phyloP scores from a whole-genome alignment of 2,888 invertebrate species.

The Ctenicera cuprea region DNA sequence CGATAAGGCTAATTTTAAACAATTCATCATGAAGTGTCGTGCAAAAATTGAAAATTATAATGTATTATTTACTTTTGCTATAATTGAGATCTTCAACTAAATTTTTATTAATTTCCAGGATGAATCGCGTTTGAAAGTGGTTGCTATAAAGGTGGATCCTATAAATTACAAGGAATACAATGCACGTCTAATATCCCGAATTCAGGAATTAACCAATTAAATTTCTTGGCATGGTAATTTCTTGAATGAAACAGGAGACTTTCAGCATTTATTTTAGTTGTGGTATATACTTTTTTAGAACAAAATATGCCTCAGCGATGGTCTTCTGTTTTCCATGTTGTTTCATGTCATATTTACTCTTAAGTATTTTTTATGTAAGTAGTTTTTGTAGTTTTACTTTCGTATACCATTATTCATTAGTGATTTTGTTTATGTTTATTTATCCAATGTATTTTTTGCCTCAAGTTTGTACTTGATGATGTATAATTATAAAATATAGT shows the following conservation, averaged over 20 bases:
- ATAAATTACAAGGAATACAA: conserved; percentile 88
- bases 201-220: conserved; percentile 51
- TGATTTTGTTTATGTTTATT: not conserved
- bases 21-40: conserved; percentile 88
- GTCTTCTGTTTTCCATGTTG: too few species aligned
- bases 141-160: conserved; percentile 81
- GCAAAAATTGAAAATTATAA: conserved; percentile 94
- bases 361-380: too few species aligned
- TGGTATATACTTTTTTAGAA: too few species aligned
- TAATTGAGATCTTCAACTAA: not conserved
- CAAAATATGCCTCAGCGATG: too few species aligned
- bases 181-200: conserved; percentile 76
- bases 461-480: not conserved
- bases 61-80: conserved; percentile 72
- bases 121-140: conserved; percentile 86
- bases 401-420: too few species aligned
- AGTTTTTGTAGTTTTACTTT: too few species aligned
- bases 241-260: too few species aligned
- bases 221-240: not conserved
- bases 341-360: too few species aligned
- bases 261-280: too few species aligned
- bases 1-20: conserved; percentile 85
- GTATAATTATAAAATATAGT: not conserved
- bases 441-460: not conserved
- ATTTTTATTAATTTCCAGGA: conserved; percentile 76